phyloP scores from a whole-genome alignment of 2,888 invertebrate genomes.

The Autographa pulchrina region DNA sequence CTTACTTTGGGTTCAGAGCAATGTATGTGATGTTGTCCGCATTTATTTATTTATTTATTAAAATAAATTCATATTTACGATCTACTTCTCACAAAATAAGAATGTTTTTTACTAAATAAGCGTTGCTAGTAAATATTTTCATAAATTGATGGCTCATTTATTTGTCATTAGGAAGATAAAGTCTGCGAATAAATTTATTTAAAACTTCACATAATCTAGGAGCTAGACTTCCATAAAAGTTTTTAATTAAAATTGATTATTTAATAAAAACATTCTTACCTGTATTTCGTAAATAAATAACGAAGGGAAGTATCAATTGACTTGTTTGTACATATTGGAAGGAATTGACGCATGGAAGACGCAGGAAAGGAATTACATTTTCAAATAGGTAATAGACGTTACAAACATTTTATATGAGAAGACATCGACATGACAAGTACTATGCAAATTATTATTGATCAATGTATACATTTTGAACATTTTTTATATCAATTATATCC shows the following conservation, averaged over 20 bases:
- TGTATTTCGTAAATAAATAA: neutral
- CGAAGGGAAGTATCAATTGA: slow-evolving; percentile 79
- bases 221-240: no score
- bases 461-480: neutral
- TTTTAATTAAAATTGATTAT: neutral
- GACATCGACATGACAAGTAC: neutral
- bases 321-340: slow-evolving; percentile 86
- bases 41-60: no score
- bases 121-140: neutral
- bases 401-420: slow-evolving; percentile 7
- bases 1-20: no score
- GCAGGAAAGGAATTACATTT: slow-evolving; percentile 72
- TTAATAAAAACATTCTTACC: slow-evolving; percentile 24
- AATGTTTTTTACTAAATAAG: slow-evolving; percentile 19
- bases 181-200: no score
- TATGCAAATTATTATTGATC: neutral
- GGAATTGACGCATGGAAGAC: slow-evolving; percentile 89
- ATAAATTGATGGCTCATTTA: neutral
- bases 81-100: neutral
- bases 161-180: neutral
- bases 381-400: slow-evolving; percentile 56
- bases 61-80: slow-evolving; percentile 12
- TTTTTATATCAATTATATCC: neutral
- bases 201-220: no score
- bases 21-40: no score